A percentile compares a stretch with the other conserved stretches of the same genome.
Evolutionary conservation across 2,113 vertebrate genomes (phyloP).

Genomic region (Rutilus rutilus): DNA sequence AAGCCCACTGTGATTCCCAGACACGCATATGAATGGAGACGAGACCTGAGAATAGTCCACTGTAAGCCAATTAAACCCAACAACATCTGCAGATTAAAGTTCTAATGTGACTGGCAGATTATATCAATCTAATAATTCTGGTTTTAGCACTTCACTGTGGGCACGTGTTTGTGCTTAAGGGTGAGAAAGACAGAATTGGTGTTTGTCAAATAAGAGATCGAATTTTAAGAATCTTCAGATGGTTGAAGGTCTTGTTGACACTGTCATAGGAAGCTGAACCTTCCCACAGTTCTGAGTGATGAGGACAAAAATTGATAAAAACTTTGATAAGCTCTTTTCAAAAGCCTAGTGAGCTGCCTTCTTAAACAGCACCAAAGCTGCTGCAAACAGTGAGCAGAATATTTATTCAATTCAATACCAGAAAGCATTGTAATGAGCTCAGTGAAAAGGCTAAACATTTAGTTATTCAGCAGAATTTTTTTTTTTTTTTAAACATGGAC

Average conservation of each 20-base stretch:
- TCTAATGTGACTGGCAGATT: constrained; percentile 26
- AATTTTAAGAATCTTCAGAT: background rate
- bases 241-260: background rate
- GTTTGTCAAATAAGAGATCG: constrained; percentile 8
- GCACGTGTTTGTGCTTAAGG: background rate
- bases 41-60: background rate
- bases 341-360: background rate
- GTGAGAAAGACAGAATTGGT: background rate
- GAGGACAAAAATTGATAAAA: background rate
- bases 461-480: background rate
- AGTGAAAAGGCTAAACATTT: background rate
- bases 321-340: background rate
- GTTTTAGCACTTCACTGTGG: background rate
- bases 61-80: background rate
- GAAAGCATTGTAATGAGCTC: background rate
- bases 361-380: no score
- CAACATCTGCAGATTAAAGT: background rate
- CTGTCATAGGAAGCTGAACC: background rate
- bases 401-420: background rate
- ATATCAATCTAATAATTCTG: background rate
- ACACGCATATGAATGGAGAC: constrained; percentile 40
- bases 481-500: no score
- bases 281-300: background rate
- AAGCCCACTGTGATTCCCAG: constrained; percentile 12
- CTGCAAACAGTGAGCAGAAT: background rate